A percentile compares a stretch with the other conserved stretches of the same genome.
These are phyloP conservation scores for Kuschelorhynchus macadamiae DNA, from an alignment of 2,888 invertebrate species.

Conservation along the genomic window DNA sequence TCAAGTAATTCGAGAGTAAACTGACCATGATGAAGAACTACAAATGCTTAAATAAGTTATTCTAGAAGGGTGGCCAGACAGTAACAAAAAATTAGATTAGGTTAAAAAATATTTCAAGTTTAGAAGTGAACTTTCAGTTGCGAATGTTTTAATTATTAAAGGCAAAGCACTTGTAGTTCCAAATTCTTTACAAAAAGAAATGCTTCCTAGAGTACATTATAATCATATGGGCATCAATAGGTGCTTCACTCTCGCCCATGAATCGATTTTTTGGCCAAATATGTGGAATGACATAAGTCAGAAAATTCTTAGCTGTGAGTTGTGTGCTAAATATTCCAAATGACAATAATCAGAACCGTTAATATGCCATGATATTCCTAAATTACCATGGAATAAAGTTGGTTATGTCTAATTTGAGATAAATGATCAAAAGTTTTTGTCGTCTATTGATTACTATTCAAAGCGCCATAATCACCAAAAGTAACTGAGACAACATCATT, in stretches of 20 bases:
- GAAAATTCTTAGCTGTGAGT: not conserved
- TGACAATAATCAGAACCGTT: conserved; percentile 1
- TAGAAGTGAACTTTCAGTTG: conserved; percentile 38
- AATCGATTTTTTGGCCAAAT: not conserved
- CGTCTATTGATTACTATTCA: no score
- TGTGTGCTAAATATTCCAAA: no score
- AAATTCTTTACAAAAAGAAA: no score
- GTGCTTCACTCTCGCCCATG: not conserved
- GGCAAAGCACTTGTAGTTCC: conserved; percentile 44
- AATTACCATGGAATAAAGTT: conserved; percentile 5
- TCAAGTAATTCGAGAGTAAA: not conserved
- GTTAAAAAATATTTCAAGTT: not conserved
- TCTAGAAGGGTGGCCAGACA: conserved; percentile 1
- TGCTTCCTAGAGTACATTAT: conserved; percentile 29
- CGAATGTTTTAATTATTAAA: conserved; percentile 47
- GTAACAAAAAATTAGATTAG: not conserved
- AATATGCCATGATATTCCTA: not conserved
- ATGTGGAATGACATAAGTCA: not conserved
- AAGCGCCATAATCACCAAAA: no score
- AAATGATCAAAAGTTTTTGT: conserved; percentile 40
- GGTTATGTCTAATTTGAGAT: not conserved
- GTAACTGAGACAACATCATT: no score
- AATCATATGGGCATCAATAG: conserved; percentile 20
- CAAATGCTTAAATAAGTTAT: not conserved
- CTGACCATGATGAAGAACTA: not conserved